A percentile compares a stretch with the other conserved stretches of the same genome.
Conservation (phyloP, 2,888 invertebrate species). For the Ametastegia equiseti region DNA sequence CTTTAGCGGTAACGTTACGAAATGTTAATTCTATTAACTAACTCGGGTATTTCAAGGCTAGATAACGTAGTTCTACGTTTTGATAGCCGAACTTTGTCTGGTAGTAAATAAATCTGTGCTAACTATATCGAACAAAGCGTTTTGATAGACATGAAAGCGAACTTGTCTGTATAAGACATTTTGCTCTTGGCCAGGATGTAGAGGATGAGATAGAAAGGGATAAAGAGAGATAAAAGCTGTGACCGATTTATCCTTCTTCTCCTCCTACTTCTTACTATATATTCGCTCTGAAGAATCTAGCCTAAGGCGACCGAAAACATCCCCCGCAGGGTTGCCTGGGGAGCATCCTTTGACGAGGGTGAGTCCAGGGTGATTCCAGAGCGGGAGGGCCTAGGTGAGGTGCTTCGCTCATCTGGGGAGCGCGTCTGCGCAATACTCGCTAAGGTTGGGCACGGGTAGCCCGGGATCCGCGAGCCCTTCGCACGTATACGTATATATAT, state of each 20-base stretch:
- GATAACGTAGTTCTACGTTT: not conserved
- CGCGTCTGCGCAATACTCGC: conserved; percentile 30
- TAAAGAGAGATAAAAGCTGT: conserved; percentile 14
- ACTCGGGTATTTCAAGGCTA: not conserved
- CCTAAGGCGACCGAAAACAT: conserved; percentile 38
- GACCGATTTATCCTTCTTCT: conserved; percentile 29
- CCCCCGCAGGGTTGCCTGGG: conserved; percentile 36
- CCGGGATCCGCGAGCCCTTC: conserved; percentile 58
- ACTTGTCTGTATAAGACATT: not conserved
- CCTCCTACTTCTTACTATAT: no score
- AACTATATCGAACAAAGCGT: not conserved
- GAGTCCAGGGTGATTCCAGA: conserved; percentile 47
- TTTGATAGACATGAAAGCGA: not conserved
- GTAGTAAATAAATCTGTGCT: not conserved
- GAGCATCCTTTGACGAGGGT: conserved; percentile 21
- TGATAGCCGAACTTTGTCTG: not conserved
- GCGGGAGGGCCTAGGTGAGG: not conserved
- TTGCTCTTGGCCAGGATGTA: not conserved
- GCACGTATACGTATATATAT: conserved; percentile 49
- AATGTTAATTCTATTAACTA: not conserved
- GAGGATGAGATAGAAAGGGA: not conserved
- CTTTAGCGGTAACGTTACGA: no score
- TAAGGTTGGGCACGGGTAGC: conserved; percentile 52
- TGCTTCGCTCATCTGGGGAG: conserved; percentile 40
- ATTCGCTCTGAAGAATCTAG: conserved; percentile 24